Conservation (phyloP, 2,888 invertebrate genomes). For the Axea sp. region DNA sequence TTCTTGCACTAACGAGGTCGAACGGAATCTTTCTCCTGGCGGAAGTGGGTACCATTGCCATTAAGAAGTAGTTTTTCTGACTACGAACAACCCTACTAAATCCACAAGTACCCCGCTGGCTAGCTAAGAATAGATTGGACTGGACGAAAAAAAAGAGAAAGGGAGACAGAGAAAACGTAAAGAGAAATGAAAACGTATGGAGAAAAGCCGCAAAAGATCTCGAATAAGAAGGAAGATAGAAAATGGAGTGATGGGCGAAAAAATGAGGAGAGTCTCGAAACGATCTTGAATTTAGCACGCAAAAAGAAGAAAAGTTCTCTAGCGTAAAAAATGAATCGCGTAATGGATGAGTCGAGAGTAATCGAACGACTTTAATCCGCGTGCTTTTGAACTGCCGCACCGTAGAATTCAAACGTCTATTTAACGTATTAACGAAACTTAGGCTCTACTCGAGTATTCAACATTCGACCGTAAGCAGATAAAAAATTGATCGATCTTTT, state of each 20-base stretch:
- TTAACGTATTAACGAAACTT: slow-evolving; percentile 55
- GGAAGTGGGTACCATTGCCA: slow-evolving; percentile 60
- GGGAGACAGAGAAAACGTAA: neutral
- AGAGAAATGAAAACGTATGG: slow-evolving; percentile 10
- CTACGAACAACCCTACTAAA: slow-evolving; percentile 63
- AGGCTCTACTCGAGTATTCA: slow-evolving; percentile 20
- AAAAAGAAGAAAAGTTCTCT: slow-evolving; percentile 27
- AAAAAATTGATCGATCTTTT: slow-evolving; percentile 50
- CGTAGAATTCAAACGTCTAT: slow-evolving; percentile 53
- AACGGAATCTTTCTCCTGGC: slow-evolving; percentile 56
- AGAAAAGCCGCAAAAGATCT: slow-evolving; percentile 9
- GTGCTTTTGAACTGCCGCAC: slow-evolving; percentile 41
- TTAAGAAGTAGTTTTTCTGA: slow-evolving; percentile 64
- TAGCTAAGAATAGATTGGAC: slow-evolving; percentile 56
- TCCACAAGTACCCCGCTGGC: slow-evolving; percentile 57
- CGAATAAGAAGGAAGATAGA: slow-evolving; percentile 2
- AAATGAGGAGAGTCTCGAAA: slow-evolving; percentile 34
- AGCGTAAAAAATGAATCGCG: slow-evolving; percentile 49
- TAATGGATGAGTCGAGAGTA: slow-evolving; percentile 46
- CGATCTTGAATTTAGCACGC: slow-evolving; percentile 48
- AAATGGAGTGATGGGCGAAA: slow-evolving; percentile 42
- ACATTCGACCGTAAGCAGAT: slow-evolving; percentile 47
- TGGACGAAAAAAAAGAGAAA: slow-evolving; percentile 32
- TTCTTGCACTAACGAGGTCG: slow-evolving; percentile 58
- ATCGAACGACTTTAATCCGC: slow-evolving; percentile 58